Evolutionary conservation across 2,113 vertebrate genomes (phyloP), one percentile per base, ranked within the genome.

Genomic region (Calonectris borealis): DNA sequence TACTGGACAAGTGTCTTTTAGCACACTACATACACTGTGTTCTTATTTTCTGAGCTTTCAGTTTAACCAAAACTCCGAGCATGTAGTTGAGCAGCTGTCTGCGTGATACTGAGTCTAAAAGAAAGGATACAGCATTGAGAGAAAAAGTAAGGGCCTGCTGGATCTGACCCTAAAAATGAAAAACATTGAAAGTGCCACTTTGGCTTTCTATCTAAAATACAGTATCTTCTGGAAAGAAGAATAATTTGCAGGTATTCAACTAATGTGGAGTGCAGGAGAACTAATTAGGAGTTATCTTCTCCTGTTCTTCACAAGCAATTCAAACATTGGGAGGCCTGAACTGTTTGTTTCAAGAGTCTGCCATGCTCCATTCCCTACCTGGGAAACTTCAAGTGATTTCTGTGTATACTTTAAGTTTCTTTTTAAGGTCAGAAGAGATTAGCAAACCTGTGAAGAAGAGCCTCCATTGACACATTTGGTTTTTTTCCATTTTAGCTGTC

Each of bases 211-310:
- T 54, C 24, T 58, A 22, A 80, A n/a, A 48, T 42, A 51, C 0
- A 1, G 5, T 29, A 13, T 60, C 12, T 52, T 36, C 57, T 62
- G 25, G 7, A 36, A 52, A 52, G 25, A 26, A 13, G 20, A 66
- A 31, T 66, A 46, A 46, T n/a, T 80, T 60, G 7, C 44, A 66
- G 14, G 24, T 34, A 65, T 52, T 66, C 24, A 38, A 44, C 11
- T 65, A 60, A 52, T 3, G 19, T 52, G 51, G 3, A 51, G 32
- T 34, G 57, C 0, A 1, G 31, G 44, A 65, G 7, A 1, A 24
- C 24, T 66, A 44, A 31, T 51, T 29, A 65, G 16, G 32, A 65
- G 27, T 25, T 44, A 32, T 6, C 13, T 75, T 68, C 22, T 46
- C 12, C 60, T 75, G 54, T 17, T 84, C 21, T 60, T 72, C 52